Evolutionary conservation across 2,113 vertebrate species (phyloP), one percentile per base, ranked within the genome.

Genomic region (Callorhinus ursinus): DNA sequence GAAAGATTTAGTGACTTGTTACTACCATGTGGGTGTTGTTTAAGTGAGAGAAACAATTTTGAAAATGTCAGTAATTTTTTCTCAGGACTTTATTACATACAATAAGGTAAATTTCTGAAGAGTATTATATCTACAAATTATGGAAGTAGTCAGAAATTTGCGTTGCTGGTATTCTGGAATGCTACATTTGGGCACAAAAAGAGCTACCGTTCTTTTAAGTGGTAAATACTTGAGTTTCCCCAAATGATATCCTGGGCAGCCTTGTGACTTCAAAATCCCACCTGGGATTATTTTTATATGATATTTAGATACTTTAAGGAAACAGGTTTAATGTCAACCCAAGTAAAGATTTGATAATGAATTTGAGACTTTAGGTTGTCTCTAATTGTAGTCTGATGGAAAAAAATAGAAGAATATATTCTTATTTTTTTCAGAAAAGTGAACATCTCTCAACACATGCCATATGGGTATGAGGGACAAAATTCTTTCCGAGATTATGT

Each of bases 11-110:
- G 53, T 84, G 65, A 83, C 14, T 94, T 12, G 2, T 86, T 86
- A 31, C 86, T 97, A 31, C 8, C 49, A n/a, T 24, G 51, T 28
- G n/a, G 49, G 14, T 51, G 39, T 90, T 95, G 65, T 39, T 88
- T 89, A 93, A 96, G 21, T 91, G 79, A 90, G n/a, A 92, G 42
- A 91, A 96, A 46, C 39, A 77, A 13, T 85, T 96, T 76, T 81
- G 9, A 88, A 96, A 89, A 79, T 76, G 22, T 65, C 11, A 87
- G 53, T 90, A 67, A 39, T 4, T 19, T 71, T 96, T 77, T 74
- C 42, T 65, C 33, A 84, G 28, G 42, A 79, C 9, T 83, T 98
- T 80, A 33, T n/a, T 77, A 74, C 79, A 11, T 53, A 11, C 2
- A 88, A 24, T 19, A 51, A 82, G 24, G 39, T 88, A 93, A 85